Base-by-base conservation (phyloP, 2,888 invertebrate genomes). In the Cosmorhoe ocellata region DNA sequence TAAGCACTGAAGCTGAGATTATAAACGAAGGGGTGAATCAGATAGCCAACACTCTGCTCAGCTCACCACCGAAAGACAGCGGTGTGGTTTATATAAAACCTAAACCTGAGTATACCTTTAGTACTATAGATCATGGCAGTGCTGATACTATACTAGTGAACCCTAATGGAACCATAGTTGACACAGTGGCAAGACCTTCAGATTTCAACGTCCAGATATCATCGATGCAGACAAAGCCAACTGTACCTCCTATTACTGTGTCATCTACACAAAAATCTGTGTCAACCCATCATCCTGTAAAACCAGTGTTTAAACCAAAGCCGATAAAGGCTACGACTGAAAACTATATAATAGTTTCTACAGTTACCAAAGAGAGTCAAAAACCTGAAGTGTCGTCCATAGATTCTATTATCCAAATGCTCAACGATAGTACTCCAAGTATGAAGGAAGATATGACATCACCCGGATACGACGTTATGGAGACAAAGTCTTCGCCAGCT, bases 91-190 rank as follows among this genome's bases (percentile, higher is more conserved):
- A 78, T 14, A 63, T 76, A 12, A 82, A 81, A 42, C 84, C 84
- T 0, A 80, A 79, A 53, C 79, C 84, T 24, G 84, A 80, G 13
- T 90, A 88, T 56, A 79, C 81, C 0, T 92, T 92, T 40, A 93
- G 92, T 60, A 91, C 91, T 24, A 93, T 93, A 28, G 90, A 92
- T 5, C 92, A 93, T 64, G 91, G 90, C 1, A 83, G 90, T 0
- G 92, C 94, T 8, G 94, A 94, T 50, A 93, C 94, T 0, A 89
- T 93, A 44, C 69, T 94, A 0, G 76, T 93, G 1, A 91, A 93
- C 59, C 75, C 79, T 48, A 91, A 92, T 62, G 93, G 92, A 39
- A 84, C 91, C 12, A 83, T 91, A 24, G 92, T 91, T 0, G 84
- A 90, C 53, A 91, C 91, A 53, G 80, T 90, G 0, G 84, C 77